phyloP scores from a whole-genome alignment of 2,797 vertebrate genomes.

The Nyctibius grandis region DNA sequence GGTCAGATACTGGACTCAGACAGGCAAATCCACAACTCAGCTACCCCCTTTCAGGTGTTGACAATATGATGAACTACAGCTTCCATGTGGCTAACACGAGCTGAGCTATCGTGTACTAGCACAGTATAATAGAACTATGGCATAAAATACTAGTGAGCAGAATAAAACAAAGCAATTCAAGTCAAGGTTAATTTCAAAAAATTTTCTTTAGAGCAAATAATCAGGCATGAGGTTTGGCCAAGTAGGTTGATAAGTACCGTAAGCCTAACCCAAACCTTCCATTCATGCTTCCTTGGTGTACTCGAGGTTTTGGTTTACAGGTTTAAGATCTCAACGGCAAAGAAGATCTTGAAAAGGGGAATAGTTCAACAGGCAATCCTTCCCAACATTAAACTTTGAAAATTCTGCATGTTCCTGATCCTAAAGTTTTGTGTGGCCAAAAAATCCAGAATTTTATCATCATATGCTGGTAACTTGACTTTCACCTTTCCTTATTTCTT shows the following conservation, averaged over 20 bases:
- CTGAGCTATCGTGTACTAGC: background rate
- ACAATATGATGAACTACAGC: background rate
- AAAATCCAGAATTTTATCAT: background rate
- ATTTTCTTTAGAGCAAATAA: background rate
- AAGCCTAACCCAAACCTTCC: background rate
- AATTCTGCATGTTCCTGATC: background rate
- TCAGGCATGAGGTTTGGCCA: background rate
- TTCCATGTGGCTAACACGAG: background rate
- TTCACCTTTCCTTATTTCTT: background rate
- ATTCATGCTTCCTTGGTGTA: background rate
- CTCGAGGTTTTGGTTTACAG: background rate
- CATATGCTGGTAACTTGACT: background rate
- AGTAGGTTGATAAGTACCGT: background rate
- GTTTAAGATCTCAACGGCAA: background rate
- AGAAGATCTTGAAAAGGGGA: background rate
- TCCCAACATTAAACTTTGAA: background rate
- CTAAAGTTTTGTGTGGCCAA: background rate
- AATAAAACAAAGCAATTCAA: background rate
- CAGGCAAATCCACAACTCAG: background rate
- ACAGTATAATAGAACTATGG: background rate
- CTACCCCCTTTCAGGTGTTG: background rate
- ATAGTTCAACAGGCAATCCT: background rate
- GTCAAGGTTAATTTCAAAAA: background rate
- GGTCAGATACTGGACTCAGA: background rate
- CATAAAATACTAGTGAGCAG: background rate